A percentile compares a stretch with the other conserved stretches of the same genome.
Conservation (phyloP, 37 sponge, comb jelly and placozoan species). For the Agelas oroides region DNA sequence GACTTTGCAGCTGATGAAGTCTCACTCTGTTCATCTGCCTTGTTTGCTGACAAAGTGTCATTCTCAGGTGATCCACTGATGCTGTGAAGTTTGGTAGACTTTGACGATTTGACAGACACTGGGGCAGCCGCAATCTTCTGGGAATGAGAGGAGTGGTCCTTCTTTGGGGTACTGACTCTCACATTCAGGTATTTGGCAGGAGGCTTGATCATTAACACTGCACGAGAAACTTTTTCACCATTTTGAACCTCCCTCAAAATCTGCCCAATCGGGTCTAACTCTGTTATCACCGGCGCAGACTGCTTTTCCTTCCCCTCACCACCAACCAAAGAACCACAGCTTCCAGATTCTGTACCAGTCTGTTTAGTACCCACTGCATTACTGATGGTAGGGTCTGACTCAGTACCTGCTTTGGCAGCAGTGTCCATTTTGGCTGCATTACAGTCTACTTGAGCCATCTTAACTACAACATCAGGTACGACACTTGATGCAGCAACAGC, state of each 20-base stretch:
- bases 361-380: background rate
- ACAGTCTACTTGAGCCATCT: background rate
- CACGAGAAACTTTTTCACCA: slow-evolving; percentile 55
- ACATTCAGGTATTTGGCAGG: slow-evolving; percentile 53
- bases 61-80: no score
- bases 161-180: slow-evolving; percentile 21
- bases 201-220: slow-evolving; percentile 46
- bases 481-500: no score
- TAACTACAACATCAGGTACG: no score
- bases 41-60: no score
- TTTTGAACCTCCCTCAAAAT: slow-evolving; percentile 54
- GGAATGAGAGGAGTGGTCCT: slow-evolving; percentile 11
- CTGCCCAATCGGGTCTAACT: slow-evolving; percentile 48
- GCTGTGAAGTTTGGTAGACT: no score
- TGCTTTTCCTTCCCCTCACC: background rate
- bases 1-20: no score
- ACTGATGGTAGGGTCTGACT: background rate
- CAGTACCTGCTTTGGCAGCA: background rate
- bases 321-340: no score
- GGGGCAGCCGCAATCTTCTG: no score
- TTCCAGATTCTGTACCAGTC: background rate
- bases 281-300: background rate
- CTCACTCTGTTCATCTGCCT: no score
- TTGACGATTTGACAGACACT: no score
- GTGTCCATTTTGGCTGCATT: background rate